Evolutionary conservation across 2,113 vertebrate genomes (phyloP), one percentile per base, ranked within the genome.

Genomic region (Rhagologus leucostigma): DNA sequence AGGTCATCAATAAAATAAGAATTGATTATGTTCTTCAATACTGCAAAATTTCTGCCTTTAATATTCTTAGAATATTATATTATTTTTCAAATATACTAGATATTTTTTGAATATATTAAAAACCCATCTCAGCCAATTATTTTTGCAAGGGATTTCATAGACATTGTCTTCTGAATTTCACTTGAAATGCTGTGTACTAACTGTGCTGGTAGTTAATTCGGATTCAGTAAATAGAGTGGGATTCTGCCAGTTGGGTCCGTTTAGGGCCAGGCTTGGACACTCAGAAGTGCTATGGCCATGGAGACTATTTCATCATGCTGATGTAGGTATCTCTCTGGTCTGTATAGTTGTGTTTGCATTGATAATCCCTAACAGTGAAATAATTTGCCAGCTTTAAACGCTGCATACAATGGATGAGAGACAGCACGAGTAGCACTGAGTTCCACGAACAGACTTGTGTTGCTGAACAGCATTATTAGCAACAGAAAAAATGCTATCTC

Each of bases 1-100:
- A 90, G 32, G 69, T 90, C 49, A 84, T 78, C 60, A 78, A n/a
- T 90, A 81, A 71, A 94, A 56, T 55, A 39, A 57, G 41, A 87
- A 84, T 62, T 47, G 0, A 16, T 63, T 71, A 35, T 76, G 32
- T 53, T 84, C 44, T 75, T 90, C 50, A 77, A 27, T 57, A 78
- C 26, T 46, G n/a, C 14, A 81, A 89, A 90, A 68, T 47, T 59
- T 20, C 22, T 74, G 30, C 32, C 11, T 82, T 79, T 77, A 63
- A 9, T 52, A 30, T 35, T 89, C 46, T 88, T 87, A 85, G 23
- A 76, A 30, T 41, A 59, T 33, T 57, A 14, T 30, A 11, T 55
- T 69, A 44, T 84, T 91, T 86, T 68, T 6, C 17, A 68, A 93
- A 84, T 49, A 64, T 57, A 42, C 20, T 33, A 57, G 3, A 29